Conservation (phyloP, 2,888 invertebrate species). For the Drosophila peninsularis region DNA sequence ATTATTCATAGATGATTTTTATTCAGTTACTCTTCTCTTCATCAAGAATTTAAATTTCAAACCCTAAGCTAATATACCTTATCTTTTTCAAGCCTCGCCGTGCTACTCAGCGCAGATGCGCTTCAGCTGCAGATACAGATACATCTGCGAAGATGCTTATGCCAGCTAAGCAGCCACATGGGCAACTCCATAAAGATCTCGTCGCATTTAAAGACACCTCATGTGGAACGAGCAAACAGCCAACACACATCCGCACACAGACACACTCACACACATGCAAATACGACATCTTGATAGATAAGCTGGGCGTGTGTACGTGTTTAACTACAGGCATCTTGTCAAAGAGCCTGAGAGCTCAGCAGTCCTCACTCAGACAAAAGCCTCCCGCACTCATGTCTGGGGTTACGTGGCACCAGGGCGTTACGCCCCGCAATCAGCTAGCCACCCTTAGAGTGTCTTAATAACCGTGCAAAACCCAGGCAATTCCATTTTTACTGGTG, state of each 20-base stretch:
- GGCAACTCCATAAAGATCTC: constrained; percentile 76
- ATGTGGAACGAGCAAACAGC: constrained; percentile 70
- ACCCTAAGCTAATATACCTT: constrained; percentile 27
- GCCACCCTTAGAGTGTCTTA: constrained; percentile 36
- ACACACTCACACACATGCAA: constrained; percentile 20
- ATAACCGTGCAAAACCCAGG: constrained; percentile 50
- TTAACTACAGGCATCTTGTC: constrained; percentile 61
- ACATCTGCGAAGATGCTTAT: constrained; percentile 30
- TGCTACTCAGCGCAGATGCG: constrained; percentile 34
- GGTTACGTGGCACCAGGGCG: constrained; percentile 23
- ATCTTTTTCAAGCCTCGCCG: neutral
- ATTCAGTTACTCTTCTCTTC: neutral
- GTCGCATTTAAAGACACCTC: constrained; percentile 80
- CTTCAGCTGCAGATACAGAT: constrained; percentile 42
- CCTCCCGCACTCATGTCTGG: constrained; percentile 8
- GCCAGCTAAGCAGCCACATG: constrained; percentile 48
- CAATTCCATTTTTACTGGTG: constrained; percentile 43
- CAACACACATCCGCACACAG: constrained; percentile 36
- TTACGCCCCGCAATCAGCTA: constrained; percentile 27
- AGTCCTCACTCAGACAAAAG: constrained; percentile 56
- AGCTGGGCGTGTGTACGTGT: constrained; percentile 67
- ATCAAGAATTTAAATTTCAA: too few relatives aligned
- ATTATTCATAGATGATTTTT: neutral
- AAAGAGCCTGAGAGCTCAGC: constrained; percentile 45
- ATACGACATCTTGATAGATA: constrained; percentile 63